A percentile compares a stretch with the other conserved stretches of the same genome.
Conservation (phyloP, 2,797 vertebrate genomes). For the Mus spretus region DNA sequence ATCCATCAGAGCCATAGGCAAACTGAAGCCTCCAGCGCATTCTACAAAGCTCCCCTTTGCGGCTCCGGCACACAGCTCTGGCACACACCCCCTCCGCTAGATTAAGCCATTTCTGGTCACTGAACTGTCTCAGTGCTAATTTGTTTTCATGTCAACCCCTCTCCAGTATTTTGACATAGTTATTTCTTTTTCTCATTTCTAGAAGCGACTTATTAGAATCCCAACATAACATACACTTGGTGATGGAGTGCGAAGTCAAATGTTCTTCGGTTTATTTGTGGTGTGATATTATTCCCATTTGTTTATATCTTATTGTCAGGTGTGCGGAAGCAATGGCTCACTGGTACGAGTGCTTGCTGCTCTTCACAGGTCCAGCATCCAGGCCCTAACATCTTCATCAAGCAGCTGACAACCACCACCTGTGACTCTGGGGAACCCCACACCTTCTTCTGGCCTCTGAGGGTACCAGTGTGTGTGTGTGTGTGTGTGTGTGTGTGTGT, state of each 20-base stretch:
- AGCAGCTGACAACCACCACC: neutral
- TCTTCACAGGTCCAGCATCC: neutral
- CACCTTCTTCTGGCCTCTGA: neutral
- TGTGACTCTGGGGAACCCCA: too few species aligned
- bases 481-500: neutral
- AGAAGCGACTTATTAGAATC: constrained; percentile 22
- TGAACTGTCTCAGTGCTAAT: neutral
- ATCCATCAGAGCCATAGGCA: neutral
- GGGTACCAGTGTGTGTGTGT: neutral
- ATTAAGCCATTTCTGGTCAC: neutral
- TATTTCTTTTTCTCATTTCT: neutral
- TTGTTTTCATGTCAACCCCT: neutral
- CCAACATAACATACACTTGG: neutral
- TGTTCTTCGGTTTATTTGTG: neutral
- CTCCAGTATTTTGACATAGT: neutral
- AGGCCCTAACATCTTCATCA: neutral
- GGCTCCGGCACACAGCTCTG: accelerated
- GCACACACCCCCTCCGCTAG: accelerated
- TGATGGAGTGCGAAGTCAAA: neutral
- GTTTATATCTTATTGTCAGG: neutral
- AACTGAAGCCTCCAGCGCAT: neutral
- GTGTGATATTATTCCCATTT: neutral
- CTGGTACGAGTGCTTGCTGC: neutral
- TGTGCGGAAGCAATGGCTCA: too few species aligned
- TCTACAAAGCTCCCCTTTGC: accelerated